phyloP scores from a whole-genome alignment of 2,113 vertebrate species.

The Oxyura jamaicensis region DNA sequence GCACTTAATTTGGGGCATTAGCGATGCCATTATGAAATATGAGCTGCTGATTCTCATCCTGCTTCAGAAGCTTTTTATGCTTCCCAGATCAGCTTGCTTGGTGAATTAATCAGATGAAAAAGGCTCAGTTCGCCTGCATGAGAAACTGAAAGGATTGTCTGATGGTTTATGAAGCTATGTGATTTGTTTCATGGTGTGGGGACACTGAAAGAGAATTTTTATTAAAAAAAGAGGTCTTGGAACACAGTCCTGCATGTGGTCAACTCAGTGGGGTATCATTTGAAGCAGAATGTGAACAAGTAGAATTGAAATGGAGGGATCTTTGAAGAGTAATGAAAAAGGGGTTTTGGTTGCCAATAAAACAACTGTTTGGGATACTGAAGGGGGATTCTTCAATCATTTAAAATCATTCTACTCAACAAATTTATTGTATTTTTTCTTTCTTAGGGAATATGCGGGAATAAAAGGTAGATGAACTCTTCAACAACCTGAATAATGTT shows the following conservation, averaged over 20 bases:
- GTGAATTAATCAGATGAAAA: conserved; percentile 71
- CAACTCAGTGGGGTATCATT: conserved; percentile 70
- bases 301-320: conserved; percentile 68
- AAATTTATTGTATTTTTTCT: conserved; percentile 17
- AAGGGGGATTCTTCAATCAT: conserved; percentile 32
- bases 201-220: conserved; percentile 70
- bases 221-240: conserved; percentile 73
- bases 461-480: conserved; percentile 1
- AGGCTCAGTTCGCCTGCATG: conserved; percentile 41
- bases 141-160: conserved; percentile 68
- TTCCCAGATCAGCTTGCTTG: conserved; percentile 68
- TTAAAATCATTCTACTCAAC: conserved; percentile 25
- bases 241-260: conserved; percentile 72
- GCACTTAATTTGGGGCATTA: conserved; percentile 66
- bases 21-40: conserved; percentile 62
- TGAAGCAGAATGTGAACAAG: conserved; percentile 78
- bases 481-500: conserved; percentile 1
- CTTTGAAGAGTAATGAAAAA: conserved; percentile 71
- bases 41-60: conserved; percentile 62
- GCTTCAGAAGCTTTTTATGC: conserved; percentile 67
- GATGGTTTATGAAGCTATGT: conserved; percentile 61
- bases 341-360: conserved; percentile 51
- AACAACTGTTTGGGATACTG: conserved; percentile 62
- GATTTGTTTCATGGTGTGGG: conserved; percentile 67
- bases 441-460: neutral